A percentile compares a stretch with the other conserved stretches of the same genome.
Evolutionary conservation across 2,113 vertebrate species (phyloP).

Genomic region (Melanerpes aurifrons): DNA sequence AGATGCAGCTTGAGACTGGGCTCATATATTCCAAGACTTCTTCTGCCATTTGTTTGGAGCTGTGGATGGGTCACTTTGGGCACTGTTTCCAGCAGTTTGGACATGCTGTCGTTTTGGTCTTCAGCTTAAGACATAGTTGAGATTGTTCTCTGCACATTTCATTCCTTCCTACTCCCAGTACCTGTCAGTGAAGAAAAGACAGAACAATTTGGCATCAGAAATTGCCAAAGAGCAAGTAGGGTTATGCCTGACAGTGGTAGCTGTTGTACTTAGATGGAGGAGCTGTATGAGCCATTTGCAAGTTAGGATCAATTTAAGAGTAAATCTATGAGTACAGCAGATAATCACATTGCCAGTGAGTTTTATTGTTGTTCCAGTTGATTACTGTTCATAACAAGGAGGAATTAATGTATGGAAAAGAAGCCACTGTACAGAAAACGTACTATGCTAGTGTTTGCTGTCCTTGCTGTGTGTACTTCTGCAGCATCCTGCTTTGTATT

Average conservation of each 20-base stretch:
- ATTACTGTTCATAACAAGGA: background rate
- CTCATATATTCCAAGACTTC: background rate
- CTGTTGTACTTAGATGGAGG: background rate
- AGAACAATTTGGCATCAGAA: background rate
- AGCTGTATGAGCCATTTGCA: background rate
- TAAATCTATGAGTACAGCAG: background rate
- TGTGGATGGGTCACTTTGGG: background rate
- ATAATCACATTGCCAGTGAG: background rate
- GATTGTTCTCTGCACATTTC: background rate
- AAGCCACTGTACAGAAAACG: background rate
- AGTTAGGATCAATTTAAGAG: background rate
- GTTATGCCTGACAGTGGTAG: background rate
- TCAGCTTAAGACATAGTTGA: background rate
- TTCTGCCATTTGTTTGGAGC: background rate
- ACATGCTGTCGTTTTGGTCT: background rate
- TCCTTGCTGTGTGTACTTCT: background rate
- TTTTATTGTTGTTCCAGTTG: constrained; percentile 9
- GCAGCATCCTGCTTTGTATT: background rate
- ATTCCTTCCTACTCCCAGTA: accelerated
- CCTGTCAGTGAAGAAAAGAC: background rate
- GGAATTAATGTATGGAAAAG: constrained; percentile 10
- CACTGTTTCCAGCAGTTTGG: background rate
- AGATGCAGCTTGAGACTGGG: background rate
- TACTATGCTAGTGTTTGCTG: background rate
- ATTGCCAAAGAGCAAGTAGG: background rate